Base-by-base conservation (phyloP, 92 coral and sea anemone species). In the Phenganax marumi region DNA sequence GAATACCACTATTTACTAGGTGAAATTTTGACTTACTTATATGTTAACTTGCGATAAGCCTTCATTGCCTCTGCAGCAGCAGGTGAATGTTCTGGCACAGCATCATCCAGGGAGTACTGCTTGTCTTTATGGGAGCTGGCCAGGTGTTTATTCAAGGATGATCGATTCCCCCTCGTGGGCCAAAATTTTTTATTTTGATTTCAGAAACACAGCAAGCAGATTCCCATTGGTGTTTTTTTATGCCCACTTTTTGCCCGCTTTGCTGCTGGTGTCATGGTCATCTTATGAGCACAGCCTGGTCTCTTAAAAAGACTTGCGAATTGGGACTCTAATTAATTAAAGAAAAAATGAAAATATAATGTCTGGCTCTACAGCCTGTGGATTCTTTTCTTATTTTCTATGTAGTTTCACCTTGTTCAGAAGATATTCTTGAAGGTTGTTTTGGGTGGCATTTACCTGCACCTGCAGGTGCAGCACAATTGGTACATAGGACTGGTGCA, bases 161-260 rank as follows among this genome's bases (percentile, higher is more conserved):
- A 66, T 22, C 3, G 73, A 16, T 66, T 66, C 73, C 73, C 73
- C 50, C 73, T 66, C 10, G 73, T 10, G 12, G 23, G 50, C 73
- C 73, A 66, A 66, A 66, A 66, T 22, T 66, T 66, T 23, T 23
- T 8, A 13, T 66, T 66, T 10, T 43, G 26, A 66, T 8, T 8
- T 14, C 21, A 3, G 50, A 66, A 66, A 16, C 73, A 66, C 43
- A 6, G 73, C 50, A 66, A 66, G 17, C 73, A 66, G 23, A 66
- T 23, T n/a, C 73, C 73, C 73, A 66, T 66, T 23, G 8, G 12
- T 7, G 73, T 66, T 23, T 66, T 66, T 16, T 66, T 16, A 22
- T 66, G 46, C 17, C 73, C 73, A 66, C 73, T 66, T 23, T 66
- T 66, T 66, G 46, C 12, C 8, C 73, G 33, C 23, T 66, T 66